phyloP scores from a whole-genome alignment of 2,113 vertebrate genomes.

The Nannospalax galili region DNA sequence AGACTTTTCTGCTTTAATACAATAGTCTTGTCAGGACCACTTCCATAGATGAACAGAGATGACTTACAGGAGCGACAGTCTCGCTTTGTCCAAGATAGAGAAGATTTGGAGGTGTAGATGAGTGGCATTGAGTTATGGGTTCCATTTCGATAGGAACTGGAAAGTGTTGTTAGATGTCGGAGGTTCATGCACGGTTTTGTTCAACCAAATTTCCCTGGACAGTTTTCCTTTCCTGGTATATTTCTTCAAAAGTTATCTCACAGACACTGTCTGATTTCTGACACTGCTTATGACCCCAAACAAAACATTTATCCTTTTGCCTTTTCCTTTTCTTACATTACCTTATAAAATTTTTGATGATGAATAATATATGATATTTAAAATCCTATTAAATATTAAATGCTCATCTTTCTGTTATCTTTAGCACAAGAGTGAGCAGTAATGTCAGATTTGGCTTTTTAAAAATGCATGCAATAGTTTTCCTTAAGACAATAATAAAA shows the following conservation, averaged over 20 bases:
- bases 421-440: not conserved
- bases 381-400: slow-evolving; percentile 38
- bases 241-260: slow-evolving; percentile 56
- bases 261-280: slow-evolving; percentile 36
- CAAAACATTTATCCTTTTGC: slow-evolving; percentile 60
- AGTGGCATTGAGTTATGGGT: slow-evolving; percentile 9
- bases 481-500: slow-evolving; percentile 52
- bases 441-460: slow-evolving; percentile 16
- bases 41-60: slow-evolving; percentile 13
- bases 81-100: slow-evolving; percentile 46
- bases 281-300: slow-evolving; percentile 26
- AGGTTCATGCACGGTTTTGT: not conserved
- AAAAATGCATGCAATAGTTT: slow-evolving; percentile 35
- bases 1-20: slow-evolving; percentile 10
- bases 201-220: slow-evolving; percentile 36
- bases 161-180: not conserved
- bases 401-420: slow-evolving; percentile 36
- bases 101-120: not conserved
- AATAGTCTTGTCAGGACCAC: slow-evolving; percentile 47
- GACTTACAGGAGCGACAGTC: slow-evolving; percentile 16
- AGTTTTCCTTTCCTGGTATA: not conserved
- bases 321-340: slow-evolving; percentile 47
- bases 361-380: slow-evolving; percentile 57
- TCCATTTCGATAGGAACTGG: slow-evolving; percentile 14
- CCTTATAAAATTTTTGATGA: not conserved